Evolutionary conservation across 2,113 vertebrate species (phyloP).

Genomic region (Leucosticte australis): DNA sequence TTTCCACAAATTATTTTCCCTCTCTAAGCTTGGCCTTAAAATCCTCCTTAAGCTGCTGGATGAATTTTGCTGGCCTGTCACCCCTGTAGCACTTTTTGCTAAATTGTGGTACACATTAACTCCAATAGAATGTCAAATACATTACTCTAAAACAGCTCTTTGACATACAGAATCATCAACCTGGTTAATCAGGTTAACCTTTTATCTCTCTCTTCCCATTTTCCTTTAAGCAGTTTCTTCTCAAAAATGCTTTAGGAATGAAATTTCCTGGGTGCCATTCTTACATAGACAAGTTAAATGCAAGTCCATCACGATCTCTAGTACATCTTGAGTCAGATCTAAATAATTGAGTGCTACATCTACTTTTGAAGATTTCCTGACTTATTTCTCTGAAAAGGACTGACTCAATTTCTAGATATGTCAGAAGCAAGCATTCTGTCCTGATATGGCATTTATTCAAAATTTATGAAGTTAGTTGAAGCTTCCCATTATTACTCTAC

Average conservation of each 20-base stretch:
- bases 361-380: not conserved
- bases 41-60: not conserved
- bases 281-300: not conserved
- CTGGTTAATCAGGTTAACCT: not conserved
- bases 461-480: not conserved
- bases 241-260: not conserved
- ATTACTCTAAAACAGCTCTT: not conserved
- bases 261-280: not conserved
- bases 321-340: not conserved
- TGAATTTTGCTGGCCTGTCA: not conserved
- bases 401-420: not conserved
- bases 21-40: not conserved
- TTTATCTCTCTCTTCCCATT: not conserved
- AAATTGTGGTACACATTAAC: not conserved
- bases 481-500: not conserved
- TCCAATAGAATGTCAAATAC: not conserved
- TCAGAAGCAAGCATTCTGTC: not conserved
- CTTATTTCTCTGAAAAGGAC: not conserved
- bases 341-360: not conserved
- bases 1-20: not conserved
- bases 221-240: not conserved
- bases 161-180: not conserved
- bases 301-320: not conserved
- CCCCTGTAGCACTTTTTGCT: not conserved
- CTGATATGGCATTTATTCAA: not conserved